These are phyloP conservation scores for Acrocera orbiculus DNA, from an alignment of 2,888 invertebrate genomes.

Conservation along the genomic window DNA sequence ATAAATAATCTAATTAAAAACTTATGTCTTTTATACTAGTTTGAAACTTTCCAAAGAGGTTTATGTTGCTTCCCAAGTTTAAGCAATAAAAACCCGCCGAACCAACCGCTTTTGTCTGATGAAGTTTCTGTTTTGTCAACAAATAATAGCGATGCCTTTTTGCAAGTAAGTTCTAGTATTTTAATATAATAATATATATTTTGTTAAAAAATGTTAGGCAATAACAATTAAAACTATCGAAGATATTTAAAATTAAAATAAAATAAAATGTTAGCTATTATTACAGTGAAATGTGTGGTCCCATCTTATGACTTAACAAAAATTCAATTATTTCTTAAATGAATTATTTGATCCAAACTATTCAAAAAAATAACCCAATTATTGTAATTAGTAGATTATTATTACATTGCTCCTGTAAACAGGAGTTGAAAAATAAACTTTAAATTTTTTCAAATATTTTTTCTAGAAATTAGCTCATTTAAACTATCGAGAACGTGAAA, in stretches of 20 bases:
- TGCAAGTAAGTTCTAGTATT: conserved; percentile 11
- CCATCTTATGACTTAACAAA: no score
- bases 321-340: no score
- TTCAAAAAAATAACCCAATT: no score
- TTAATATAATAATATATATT: no score
- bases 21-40: conserved; percentile 5
- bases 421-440: no score
- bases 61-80: conserved; percentile 16
- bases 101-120: conserved; percentile 14
- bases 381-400: no score
- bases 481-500: conserved; percentile 13
- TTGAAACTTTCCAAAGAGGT: conserved; percentile 13
- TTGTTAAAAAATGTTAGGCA: no score
- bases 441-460: background rate
- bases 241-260: no score
- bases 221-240: no score
- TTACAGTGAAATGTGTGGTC: background rate
- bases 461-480: conserved; percentile 13
- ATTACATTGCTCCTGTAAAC: no score
- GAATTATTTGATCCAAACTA: no score
- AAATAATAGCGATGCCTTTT: conserved; percentile 15
- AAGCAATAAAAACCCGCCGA: conserved; percentile 14
- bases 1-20: background rate
- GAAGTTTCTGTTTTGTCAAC: conserved; percentile 15
- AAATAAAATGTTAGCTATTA: background rate